These are phyloP conservation scores for Allolobophora icterica DNA, from an alignment of 2,888 invertebrate genomes.

Conservation along the genomic window DNA sequence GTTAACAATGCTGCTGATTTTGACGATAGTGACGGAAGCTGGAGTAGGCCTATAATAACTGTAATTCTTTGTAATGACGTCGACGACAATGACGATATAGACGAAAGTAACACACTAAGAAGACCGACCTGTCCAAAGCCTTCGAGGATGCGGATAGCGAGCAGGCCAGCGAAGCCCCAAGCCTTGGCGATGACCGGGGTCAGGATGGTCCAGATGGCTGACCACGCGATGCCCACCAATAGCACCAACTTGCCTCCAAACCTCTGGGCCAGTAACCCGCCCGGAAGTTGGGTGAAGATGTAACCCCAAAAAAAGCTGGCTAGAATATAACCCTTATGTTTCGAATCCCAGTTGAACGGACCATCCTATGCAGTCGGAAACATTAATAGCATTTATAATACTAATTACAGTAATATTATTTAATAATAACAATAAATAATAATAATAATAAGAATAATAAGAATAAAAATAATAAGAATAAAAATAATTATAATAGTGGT, in stretches of 20 bases:
- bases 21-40: no score
- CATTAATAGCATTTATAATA: neutral
- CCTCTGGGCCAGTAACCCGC: conserved; percentile 43
- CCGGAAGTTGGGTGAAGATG: conserved; percentile 44
- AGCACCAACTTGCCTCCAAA: conserved; percentile 43
- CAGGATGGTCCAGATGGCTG: conserved; percentile 42
- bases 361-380: neutral
- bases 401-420: no score
- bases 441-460: no score
- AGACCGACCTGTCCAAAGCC: conserved; percentile 78
- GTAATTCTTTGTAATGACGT: no score
- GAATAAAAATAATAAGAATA: no score
- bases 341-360: conserved; percentile 41
- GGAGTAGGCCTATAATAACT: no score
- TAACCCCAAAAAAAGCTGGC: conserved; percentile 47
- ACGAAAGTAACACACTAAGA: no score
- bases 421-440: no score
- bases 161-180: conserved; percentile 72
- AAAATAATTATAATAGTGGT: no score
- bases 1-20: no score
- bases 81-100: no score
- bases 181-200: conserved; percentile 65
- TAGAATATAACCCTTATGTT: conserved; percentile 40
- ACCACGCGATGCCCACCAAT: conserved; percentile 37
- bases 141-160: conserved; percentile 78